Base-by-base conservation (phyloP, 2,888 invertebrate species). In the Dolomedes plantarius region DNA sequence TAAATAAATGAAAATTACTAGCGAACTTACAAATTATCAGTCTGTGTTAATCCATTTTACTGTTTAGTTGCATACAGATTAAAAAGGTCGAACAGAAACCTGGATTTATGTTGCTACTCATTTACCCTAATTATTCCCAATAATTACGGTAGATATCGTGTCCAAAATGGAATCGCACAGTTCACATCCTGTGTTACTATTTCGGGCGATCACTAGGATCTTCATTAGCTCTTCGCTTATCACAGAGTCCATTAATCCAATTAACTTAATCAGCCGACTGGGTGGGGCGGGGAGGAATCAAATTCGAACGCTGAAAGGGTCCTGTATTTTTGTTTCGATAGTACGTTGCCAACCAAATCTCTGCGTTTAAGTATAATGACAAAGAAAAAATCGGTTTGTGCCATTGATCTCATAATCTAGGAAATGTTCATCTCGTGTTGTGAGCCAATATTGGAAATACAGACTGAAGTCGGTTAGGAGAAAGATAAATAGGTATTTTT, bases 261-360 rank as follows among this genome's bases (percentile, higher is more conserved):
- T 77, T 77, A 77, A 50, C 69, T 23, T 77, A 77, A 77, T 77
- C 46, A 77, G 32, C 28, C 68, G 68, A 50, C n/a, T 50, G 69
- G 77, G 72, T n/a, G 65, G n/a, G n/a, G n/a, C n/a, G n/a, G n/a
- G n/a, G n/a, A n/a, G 77, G 46, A 77, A 77, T 77, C 77, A 46
- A 77, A 77, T 69, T 68, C 31, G 69, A 46, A 36, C 46, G 13
- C n/a, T 75, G 27, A 65, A 16, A 65, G 74, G 9, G 16, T 7
- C 27, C 64, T 16, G 6, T 16, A 16, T 23, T 19, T n/a, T 1
- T 1, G 6, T n/a, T 19, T 56, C 5, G 56, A 56, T 19, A 7
- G 7, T n/a, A 11, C 16, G 16, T 16, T 11, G 29, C 64, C 64
- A 27, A 23, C 27, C 27, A 29, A 9, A 36, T 36, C 36, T 36